phyloP scores from a whole-genome alignment of 1,140 invertebrate genomes.

The Drosophila pectinifera region DNA sequence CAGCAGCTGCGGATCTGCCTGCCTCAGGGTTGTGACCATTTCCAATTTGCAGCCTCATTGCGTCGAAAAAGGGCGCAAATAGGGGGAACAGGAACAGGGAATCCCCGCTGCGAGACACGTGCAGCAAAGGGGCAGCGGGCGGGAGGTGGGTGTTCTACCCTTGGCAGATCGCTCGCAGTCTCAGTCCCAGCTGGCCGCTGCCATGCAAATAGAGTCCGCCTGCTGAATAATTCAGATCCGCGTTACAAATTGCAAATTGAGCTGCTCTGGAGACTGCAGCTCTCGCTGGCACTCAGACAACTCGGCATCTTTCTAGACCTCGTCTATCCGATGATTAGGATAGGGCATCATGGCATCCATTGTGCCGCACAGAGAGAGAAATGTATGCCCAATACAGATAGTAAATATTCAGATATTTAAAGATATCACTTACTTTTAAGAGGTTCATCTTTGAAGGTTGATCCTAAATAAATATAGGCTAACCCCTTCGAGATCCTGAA shows the following conservation, averaged over 20 bases:
- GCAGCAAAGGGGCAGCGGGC: slow-evolving; percentile 1
- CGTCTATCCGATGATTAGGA: slow-evolving; percentile 44
- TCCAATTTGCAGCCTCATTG: slow-evolving; percentile 36
- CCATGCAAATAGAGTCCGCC: slow-evolving; percentile 42
- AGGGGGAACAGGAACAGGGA: neutral
- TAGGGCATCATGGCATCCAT: slow-evolving; percentile 20
- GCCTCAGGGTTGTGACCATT: slow-evolving; percentile 15
- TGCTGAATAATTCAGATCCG: slow-evolving; percentile 65
- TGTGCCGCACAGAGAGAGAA: slow-evolving; percentile 19
- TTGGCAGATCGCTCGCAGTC: slow-evolving; percentile 11
- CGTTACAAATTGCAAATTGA: slow-evolving; percentile 57
- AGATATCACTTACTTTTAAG: neutral
- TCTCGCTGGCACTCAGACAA: slow-evolving; percentile 26
- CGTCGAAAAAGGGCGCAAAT: slow-evolving; percentile 1
- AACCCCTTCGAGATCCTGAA: too few species aligned
- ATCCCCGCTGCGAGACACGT: slow-evolving; percentile 42
- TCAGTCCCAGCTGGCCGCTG: slow-evolving; percentile 25
- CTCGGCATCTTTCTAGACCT: slow-evolving; percentile 38
- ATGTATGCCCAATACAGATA: too few species aligned
- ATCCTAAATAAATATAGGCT: neutral
- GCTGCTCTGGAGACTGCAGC: slow-evolving; percentile 25
- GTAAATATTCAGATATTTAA: too few species aligned
- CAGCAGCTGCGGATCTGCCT: slow-evolving; percentile 48
- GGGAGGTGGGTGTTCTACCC: slow-evolving; percentile 9
- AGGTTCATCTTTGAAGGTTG: neutral